phyloP scores from a whole-genome alignment of 2,797 vertebrate genomes.

The Cirrhinus molitorella region DNA sequence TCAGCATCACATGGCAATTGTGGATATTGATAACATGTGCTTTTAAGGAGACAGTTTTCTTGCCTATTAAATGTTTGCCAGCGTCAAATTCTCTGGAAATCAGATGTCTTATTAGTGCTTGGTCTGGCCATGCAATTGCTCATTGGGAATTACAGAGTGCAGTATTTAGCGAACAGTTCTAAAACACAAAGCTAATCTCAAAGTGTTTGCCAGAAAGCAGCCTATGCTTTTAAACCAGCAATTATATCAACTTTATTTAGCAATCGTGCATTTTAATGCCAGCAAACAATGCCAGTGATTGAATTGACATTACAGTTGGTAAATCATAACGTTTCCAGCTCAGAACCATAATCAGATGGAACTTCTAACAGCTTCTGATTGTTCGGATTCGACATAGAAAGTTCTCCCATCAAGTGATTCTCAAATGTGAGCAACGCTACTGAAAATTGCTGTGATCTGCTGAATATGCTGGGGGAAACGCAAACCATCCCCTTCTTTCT shows the following conservation, averaged over 20 bases:
- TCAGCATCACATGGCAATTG: constrained; percentile 69
- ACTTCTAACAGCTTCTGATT: constrained; percentile 25
- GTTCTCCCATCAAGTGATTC: constrained; percentile 24
- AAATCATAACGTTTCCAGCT: constrained; percentile 31
- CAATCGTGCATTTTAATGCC: constrained; percentile 27
- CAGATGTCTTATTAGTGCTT: constrained; percentile 51
- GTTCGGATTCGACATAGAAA: constrained; percentile 45
- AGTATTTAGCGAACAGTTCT: constrained; percentile 1
- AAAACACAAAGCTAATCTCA: constrained; percentile 24
- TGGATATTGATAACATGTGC: constrained; percentile 25
- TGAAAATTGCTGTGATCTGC: constrained; percentile 67
- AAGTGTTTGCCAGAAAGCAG: constrained; percentile 20
- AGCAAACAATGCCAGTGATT: constrained; percentile 4
- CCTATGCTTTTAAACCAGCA: constrained; percentile 29
- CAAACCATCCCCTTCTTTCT: constrained; percentile 26
- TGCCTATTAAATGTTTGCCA: constrained; percentile 37
- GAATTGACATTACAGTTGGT: constrained; percentile 8
- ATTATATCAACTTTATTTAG: constrained; percentile 7
- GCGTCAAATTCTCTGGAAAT: constrained; percentile 45
- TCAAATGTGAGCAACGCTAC: constrained; percentile 11
- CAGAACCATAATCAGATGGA: constrained; percentile 16
- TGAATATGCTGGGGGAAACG: constrained; percentile 62
- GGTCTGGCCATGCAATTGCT: constrained; percentile 58
- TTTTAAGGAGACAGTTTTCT: constrained; percentile 18
- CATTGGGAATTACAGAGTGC: constrained; percentile 64